Base-by-base conservation (phyloP, 2,113 vertebrate species). In the Loxodonta africana region DNA sequence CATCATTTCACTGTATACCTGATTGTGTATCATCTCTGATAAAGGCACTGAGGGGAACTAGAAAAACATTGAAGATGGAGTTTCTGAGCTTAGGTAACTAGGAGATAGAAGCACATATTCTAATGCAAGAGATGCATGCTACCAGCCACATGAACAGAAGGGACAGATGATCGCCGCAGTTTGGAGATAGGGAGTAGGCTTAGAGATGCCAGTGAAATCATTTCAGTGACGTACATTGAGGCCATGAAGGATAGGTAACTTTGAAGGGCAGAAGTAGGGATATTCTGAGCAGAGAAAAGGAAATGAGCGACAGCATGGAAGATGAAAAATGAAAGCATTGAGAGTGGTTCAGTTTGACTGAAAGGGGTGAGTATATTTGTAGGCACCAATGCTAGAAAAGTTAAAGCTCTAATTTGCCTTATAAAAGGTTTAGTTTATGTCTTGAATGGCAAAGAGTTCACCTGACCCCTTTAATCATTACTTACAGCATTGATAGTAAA, bases 351-450 rank as follows among this genome's bases (percentile, higher is more conserved):
- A n/a, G 5, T 96, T 86, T 84, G 44, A 90, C 83, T 90, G 33
- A 91, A 91, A 94, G 30, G 17, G 23, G 17, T 17, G 21, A 1
- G 71, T 4, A 21, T 96, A 71, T 73, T 86, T 48, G 20, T 74
- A n/a, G 46, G 26, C 2, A 85, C 83, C 83, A 81, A 46, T 0
- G 9, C 73, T 97, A 91, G 33, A 82, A 92, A 94, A 90, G 57
- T 51, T 73, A 82, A 91, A 90, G 20, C 48, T 93, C 69, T 76
- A 73, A 60, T 90, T 93, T 93, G 51, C 44, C 41, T 15, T 80
- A 53, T 51, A 20, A 80, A 23, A 41, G 37, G 63, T 83, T 92
- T 86, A 85, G 91, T 78, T 91, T 88, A 63, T 96, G 91, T 96
- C 84, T 88, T 96, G 14, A 95, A 83, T 89, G 57, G 26, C 44